Evolutionary conservation across 2,888 invertebrate genomes (phyloP), one percentile per base, ranked within the genome.

Genomic region (Heliconius ethilla): DNA sequence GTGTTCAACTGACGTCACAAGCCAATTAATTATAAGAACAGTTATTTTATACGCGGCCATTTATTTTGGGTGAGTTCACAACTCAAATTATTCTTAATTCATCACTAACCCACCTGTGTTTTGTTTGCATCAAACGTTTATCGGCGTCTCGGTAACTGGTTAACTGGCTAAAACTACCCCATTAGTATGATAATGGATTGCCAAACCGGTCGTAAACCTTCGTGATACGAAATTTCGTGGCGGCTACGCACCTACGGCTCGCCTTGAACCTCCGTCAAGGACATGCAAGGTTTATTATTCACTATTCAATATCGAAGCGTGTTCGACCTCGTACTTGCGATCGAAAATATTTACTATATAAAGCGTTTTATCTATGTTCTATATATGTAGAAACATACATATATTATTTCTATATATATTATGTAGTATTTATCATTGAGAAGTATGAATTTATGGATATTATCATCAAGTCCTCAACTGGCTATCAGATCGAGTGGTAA

Each of bases 181-280:
- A 92, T 92, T 92, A 89, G 87, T 89, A 92, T 91, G 91, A 85
- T 92, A 92, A 92, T 92, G 84, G 85, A 85, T 87, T 87, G 86
- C 82, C 83, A 83, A 86, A 87, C 85, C 84, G 86, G 84, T 87
- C 86, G 87, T 87, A 87, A 88, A 89, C 86, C 87, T 87, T 88
- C 83, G 82, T 83, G 83, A 83, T 84, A 84, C 83, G 83, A 85
- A 85, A 85, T 84, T 85, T 83, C 81, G 84, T 83, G 80, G 81
- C 82, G 85, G 81, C 83, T 81, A 84, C 83, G 84, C 83, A 83
- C 84, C 82, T 82, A 84, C 81, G 76, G 81, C 70, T 84, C 75
- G 82, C 87, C 87, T 87, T 87, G 86, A 87, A 86, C 86, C 85
- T 83, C 81, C 75, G 76, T 82, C 85, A 86, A 86, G 87, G 87